Percentiles rank a stretch among this genome's conserved stretches.
phyloP scores from a whole-genome alignment of 1,140 invertebrate genomes.

The Stenopsyche tienmushanensis region DNA sequence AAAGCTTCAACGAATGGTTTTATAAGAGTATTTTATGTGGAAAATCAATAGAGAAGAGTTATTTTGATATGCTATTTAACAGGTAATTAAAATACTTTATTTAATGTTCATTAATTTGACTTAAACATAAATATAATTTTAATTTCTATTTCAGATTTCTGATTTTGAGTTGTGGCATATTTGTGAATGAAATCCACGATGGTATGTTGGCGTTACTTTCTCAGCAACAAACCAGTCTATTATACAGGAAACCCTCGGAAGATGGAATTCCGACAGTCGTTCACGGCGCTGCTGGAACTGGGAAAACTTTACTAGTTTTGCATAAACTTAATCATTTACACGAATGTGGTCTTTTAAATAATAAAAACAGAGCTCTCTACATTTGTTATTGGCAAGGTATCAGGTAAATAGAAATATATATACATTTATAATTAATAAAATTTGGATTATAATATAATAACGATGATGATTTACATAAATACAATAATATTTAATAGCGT shows the following conservation, averaged over 20 bases:
- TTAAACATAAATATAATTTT: no score
- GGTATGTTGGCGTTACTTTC: conserved; percentile 46
- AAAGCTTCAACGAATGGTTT: conserved; percentile 46
- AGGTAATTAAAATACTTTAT: conserved; percentile 25
- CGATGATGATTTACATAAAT: no score
- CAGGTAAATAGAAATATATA: conserved; percentile 38
- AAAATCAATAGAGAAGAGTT: conserved; percentile 32
- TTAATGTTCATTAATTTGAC: no score
- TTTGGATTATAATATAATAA: no score
- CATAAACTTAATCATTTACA: conserved; percentile 45
- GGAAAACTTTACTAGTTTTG: conserved; percentile 47
- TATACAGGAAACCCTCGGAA: conserved; percentile 40
- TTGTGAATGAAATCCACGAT: conserved; percentile 47
- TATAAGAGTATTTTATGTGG: conserved; percentile 37
- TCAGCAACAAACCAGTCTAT: conserved; percentile 45
- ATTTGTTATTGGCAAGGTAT: conserved; percentile 51
- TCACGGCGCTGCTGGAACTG: conserved; percentile 48
- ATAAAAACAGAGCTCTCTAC: conserved; percentile 45
- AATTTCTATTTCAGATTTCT: no score
- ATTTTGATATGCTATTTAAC: conserved; percentile 38
- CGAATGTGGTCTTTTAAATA: conserved; percentile 43
- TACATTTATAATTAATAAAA: not conserved
- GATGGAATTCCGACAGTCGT: conserved; percentile 43
- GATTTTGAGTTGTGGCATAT: conserved; percentile 48
- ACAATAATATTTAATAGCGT: not conserved